Evolutionary conservation across 2,797 vertebrate species (phyloP), one percentile per base, ranked within the genome.

Genomic region (Nasua narica): DNA sequence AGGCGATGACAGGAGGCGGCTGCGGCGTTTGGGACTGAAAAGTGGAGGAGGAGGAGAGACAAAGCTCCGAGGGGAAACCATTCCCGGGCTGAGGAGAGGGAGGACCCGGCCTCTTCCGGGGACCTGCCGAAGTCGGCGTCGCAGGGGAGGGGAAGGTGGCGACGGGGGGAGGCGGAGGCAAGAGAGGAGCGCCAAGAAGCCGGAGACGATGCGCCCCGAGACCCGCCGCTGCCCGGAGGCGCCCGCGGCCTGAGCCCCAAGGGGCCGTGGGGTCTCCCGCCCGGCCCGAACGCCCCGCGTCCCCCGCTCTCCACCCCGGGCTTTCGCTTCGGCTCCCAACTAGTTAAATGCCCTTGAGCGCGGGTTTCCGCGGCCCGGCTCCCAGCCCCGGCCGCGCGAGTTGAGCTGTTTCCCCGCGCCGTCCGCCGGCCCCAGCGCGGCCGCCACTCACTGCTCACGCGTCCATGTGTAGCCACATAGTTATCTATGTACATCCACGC

Each of bases 1-100:
- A 58, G 92, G 97, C 95, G 98, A 98, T 98, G 98, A 98, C 98
- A 96, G 98, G 97, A 97, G 98, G 97, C 81, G 97, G 97, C 96
- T 87, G 82, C 91, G 88, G 96, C 96, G 65, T 74, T 81, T 60
- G 94, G 87, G 94, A 65, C 91, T 96, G 97, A 97, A 82, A 91
- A 92, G 97, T 89, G 95, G 43, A 65, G 90, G 79, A 65, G 79
- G 77, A 48, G 52, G 67, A 43, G 94, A 93, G 84, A 85, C 56
- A 32, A 37, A 70, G 74, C 94, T 83, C 92, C 35, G 87, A 94
- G 89, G 76, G 84, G 95, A 94, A 96, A 50, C 91, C 78, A 3
- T 56, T 87, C 74, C 70, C 43, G 14, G 32, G 79, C 72, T 14
- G 95, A 83, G 95, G 46, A 40, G 72, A 77, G 96, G 96, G 93